Evolutionary conservation across 2,888 invertebrate species (phyloP).

Genomic region (Phasia obesa): DNA sequence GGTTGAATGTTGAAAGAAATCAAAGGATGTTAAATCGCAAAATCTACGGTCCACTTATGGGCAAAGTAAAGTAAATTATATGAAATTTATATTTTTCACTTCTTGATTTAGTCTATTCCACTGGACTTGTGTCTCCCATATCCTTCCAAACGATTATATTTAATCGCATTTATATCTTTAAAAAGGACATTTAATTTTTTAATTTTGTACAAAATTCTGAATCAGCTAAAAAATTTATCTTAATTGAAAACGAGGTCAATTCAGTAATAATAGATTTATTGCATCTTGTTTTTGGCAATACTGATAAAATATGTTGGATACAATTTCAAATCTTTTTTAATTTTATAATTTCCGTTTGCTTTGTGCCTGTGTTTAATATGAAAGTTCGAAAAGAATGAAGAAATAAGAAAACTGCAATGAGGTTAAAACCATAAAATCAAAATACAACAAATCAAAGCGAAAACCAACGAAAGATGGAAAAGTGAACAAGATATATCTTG

Average conservation of each 20-base stretch:
- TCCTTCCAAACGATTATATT: no score
- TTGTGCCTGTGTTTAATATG: constrained; percentile 60
- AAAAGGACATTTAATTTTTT: neutral
- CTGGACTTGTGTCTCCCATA: no score
- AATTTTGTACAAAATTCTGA: constrained; percentile 47
- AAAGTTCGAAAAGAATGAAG: constrained; percentile 48
- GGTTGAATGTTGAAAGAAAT: no score
- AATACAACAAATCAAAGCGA: constrained; percentile 64
- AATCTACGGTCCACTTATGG: no score
- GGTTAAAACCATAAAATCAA: constrained; percentile 73
- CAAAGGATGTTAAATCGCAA: no score
- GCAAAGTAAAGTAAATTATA: no score
- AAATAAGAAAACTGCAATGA: constrained; percentile 74
- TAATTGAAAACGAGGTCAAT: constrained; percentile 60
- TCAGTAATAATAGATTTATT: constrained; percentile 39
- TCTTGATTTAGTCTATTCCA: no score
- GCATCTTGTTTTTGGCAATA: constrained; percentile 43
- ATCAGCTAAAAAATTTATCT: constrained; percentile 29
- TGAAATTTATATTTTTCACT: no score
- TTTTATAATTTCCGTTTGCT: constrained; percentile 53
- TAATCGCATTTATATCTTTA: no score
- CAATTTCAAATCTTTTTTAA: constrained; percentile 20
- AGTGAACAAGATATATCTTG: constrained; percentile 59
- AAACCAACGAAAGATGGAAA: constrained; percentile 48
- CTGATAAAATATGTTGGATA: constrained; percentile 45